phyloP scores from a whole-genome alignment of 2,888 invertebrate species.

The Tortrix viridana region DNA sequence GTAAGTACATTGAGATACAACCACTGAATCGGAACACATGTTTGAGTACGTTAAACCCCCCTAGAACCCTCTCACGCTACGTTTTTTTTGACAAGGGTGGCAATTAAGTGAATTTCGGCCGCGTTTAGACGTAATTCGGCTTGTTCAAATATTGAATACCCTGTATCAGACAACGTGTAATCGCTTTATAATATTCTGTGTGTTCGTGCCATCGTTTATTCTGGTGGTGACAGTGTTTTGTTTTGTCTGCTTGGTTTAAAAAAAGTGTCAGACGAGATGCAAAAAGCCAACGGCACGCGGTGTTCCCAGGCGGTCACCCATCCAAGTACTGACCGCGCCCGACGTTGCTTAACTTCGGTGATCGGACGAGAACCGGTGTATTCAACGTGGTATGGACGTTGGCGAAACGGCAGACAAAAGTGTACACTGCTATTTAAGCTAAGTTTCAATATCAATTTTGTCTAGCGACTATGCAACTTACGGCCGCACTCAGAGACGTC shows the following conservation, averaged over 20 bases:
- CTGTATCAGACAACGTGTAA: slow-evolving; percentile 48
- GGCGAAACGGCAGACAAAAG: slow-evolving; percentile 33
- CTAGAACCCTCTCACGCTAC: slow-evolving; percentile 4
- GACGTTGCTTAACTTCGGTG: slow-evolving; percentile 49
- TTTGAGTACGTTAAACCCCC: slow-evolving; percentile 5
- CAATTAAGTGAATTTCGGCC: slow-evolving; percentile 54
- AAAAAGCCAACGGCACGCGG: slow-evolving; percentile 45
- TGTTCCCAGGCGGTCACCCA: slow-evolving; percentile 51
- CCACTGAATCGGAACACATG: neutral
- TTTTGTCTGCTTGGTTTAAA: slow-evolving; percentile 5
- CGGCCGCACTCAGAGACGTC: too few relatives aligned
- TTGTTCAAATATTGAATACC: slow-evolving; percentile 57
- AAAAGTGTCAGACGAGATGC: neutral
- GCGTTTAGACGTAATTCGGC: slow-evolving; percentile 50
- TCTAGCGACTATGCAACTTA: too few relatives aligned
- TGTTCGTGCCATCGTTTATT: slow-evolving; percentile 38
- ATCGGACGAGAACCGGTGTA: slow-evolving; percentile 45
- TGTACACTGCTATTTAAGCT: neutral
- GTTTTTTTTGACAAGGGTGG: slow-evolving; percentile 44
- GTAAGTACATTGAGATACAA: neutral
- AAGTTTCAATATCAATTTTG: neutral
- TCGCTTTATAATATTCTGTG: slow-evolving; percentile 53
- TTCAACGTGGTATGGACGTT: slow-evolving; percentile 60
- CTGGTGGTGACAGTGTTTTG: slow-evolving; percentile 38
- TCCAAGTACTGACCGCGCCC: slow-evolving; percentile 49